These are phyloP conservation scores for Acronicta psi DNA, from an alignment of 2,888 invertebrate genomes.

Conservation along the genomic window DNA sequence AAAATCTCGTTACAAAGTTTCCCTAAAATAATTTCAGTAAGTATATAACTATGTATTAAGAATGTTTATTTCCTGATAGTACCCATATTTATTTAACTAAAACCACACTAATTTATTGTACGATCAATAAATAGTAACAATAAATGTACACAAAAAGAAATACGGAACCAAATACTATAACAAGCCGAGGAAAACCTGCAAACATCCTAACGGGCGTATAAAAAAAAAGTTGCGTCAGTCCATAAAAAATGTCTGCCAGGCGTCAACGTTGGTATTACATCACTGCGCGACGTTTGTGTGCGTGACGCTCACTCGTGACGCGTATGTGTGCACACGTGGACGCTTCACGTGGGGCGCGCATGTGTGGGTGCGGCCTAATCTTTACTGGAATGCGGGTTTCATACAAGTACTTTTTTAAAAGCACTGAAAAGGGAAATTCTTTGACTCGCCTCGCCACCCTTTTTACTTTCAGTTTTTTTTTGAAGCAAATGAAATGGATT, in stretches of 20 bases:
- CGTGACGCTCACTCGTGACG: conserved; percentile 55
- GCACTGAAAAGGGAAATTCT: conserved; percentile 83
- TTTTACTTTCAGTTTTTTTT: conserved; percentile 58
- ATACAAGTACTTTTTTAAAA: conserved; percentile 82
- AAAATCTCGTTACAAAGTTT: no score
- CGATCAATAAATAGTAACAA: not conserved
- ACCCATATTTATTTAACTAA: not conserved
- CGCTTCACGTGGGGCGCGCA: conserved; percentile 39
- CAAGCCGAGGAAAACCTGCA: conserved; percentile 54
- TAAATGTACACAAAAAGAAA: conserved; percentile 17
- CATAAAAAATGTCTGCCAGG: conserved; percentile 88
- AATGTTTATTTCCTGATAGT: no score
- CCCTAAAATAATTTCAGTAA: no score
- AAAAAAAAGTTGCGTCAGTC: conserved; percentile 86
- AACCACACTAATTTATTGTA: not conserved
- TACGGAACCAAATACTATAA: conserved; percentile 46
- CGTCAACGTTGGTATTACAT: conserved; percentile 86
- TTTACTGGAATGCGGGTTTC: conserved; percentile 87
- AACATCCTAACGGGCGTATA: conserved; percentile 77
- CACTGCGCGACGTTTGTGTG: conserved; percentile 69
- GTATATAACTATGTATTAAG: no score
- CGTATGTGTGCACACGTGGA: conserved; percentile 49
- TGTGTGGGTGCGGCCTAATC: conserved; percentile 80
- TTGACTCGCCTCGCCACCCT: conserved; percentile 61
- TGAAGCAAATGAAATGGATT: conserved; percentile 56